Base-by-base conservation (phyloP, 2,888 invertebrate species). In the Epinotia brunnichana region DNA sequence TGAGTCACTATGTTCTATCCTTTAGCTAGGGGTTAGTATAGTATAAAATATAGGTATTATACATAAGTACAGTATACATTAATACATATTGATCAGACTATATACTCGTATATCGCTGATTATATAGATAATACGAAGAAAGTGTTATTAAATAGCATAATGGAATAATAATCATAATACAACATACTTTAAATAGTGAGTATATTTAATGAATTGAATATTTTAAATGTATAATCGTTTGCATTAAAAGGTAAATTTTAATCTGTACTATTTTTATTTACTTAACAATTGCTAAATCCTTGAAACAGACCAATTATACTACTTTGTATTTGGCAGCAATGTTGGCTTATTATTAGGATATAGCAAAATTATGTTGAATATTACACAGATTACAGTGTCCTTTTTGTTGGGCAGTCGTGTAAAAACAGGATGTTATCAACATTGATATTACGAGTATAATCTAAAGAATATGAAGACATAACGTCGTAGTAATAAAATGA, bases 1-100 rank as follows among this genome's bases (percentile, higher is more conserved):
- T 74, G 82, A 68, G 67, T 80, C 82, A 75, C 74, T 83, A 82
- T 82, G 83, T 84, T 85, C 87, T 86, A 82, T 83, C 81, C 75
- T 63, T 17, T n/a, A 39, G 21, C 19, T n/a, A 39, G 21, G 7
- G 11, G 51, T 53, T 53, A 57, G 1, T 24, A 69, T 54, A 57
- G 74, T 48, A 62, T 71, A 61, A 39, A 59, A 69, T 57, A 74
- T 10, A 35, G 9, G 51, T 35, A 48, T 48, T 68, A 69, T 61
- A 59, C 3, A 24, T 48, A n/a, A n/a, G n/a, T n/a, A 62, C 11
- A 9, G 44, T 60, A 62, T 35, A 15, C 56, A 57, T 21, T n/a
- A n/a, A n/a, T 48, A 48, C 3, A 48, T 48, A 48, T 48, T 48
- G 5, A 1, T 48, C 5, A 15, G 4, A 48, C 4, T n/a, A n/a